Base-by-base conservation (phyloP, 2,797 vertebrate species). In the Orientallactaga sibirica region DNA sequence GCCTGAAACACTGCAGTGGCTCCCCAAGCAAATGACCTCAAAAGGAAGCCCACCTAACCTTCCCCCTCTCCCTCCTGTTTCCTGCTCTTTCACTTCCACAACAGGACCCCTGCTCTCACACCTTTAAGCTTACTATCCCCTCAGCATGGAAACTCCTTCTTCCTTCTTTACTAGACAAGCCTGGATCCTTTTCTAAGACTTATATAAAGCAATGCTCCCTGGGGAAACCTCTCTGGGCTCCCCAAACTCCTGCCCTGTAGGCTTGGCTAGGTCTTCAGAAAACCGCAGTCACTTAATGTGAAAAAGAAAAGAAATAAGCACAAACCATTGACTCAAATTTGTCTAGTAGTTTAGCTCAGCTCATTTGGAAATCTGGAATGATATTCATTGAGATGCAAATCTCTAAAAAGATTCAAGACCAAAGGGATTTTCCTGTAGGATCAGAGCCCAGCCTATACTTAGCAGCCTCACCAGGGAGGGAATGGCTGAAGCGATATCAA, bases 321-420 rank as follows among this genome's bases (percentile, higher is more conserved):
- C 12, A 55, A 61, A 66, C 29, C 55, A 37, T 37, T 52, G 62
- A 33, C 67, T 73, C 12, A 68, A 93, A 93, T 55, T 2, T 58
- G 41, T 18, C 58, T 73, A 83, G 55, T 8, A 64, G 19, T 74
- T 79, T 66, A 41, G 52, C 37, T 86, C 1, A 33, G 58, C n/a
- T 79, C 68, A 37, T 55, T 27, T 0, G n/a, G 84, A 87, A 41
- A 84, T 24, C 68, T 15, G n/a, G 22, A 81, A 29, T 58, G 66
- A 58, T 67, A 5, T 22, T 83, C 25, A 43, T 15, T 85, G 52
- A 91, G 62, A 91, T 81, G 91, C 70, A 93, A 90, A 93, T 91
- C 93, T 74, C 78, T 82, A 33, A 79, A 81, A 80, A 43, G 58
- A 88, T 79, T 95, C 79, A 5, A 67, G 55, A 62, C 79, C 71